Evolutionary conservation across 2,797 vertebrate genomes (phyloP), one percentile per base, ranked within the genome.

Genomic region (Tolypeutes matacus): DNA sequence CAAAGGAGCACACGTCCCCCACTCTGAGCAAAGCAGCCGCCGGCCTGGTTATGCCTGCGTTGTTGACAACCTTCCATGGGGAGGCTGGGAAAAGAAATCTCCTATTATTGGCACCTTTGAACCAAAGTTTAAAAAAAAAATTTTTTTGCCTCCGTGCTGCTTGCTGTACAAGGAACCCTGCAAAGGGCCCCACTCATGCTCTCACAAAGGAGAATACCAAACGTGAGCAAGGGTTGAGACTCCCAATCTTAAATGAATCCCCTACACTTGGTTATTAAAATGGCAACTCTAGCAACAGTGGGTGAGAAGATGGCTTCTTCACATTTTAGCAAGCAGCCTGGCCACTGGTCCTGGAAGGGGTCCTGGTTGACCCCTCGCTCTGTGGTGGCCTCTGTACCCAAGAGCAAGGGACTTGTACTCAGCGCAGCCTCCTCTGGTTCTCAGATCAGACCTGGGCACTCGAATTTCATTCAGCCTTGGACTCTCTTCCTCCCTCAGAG

Each of bases 1-100:
- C 97, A 97, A 97, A 97, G 95, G 49, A 93, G 49, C 96, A 92
- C 97, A 96, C 93, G 96, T 96, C 94, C 93, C 94, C 85, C 95
- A 96, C 91, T 92, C 93, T 42, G 94, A 91, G 94, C 93, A 42
- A 93, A 85, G 92, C 93, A 18, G 93, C 80, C 64, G 8, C 89
- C 0, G 2, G 96, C 91, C 94, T 4, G 49, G 92, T 95, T 88
- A 88, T 86, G 95, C 95, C 91, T 80, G 73, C 31, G 0, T 95
- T 62, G 91, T 95, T 78, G 94, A 96, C 96, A 94, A 72, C 65
- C 94, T 96, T 95, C 86, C 29, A 3, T 14, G 34, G 92, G 80
- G 95, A 96, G 83, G 92, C n/a, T 13, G 1, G 86, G 93, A 73
- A 95, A 94, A 96, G 94, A 92, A 96, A 62, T 75, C 80, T 83